Evolutionary conservation across 2,888 invertebrate genomes (phyloP), one percentile per base, ranked within the genome.

Genomic region (Psylliodes chrysocephalus): DNA sequence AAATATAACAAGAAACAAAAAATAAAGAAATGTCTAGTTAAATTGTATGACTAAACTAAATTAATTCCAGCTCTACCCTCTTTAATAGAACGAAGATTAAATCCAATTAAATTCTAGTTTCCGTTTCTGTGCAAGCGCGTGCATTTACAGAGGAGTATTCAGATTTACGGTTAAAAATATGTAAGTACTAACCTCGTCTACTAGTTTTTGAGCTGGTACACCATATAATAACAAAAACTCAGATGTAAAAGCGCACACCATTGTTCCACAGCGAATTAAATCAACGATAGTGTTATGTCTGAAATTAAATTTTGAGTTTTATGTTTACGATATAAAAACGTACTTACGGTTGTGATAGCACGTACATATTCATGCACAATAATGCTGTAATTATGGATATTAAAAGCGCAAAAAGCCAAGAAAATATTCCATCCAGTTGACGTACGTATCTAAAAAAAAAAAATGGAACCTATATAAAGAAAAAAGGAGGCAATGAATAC

Each of bases 341-440:
- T 60, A 66, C 68, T 68, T 60, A 68, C 68, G 65, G 68, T 14
- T 57, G 33, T 10, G 68, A 66, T 0, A 68, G 22, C 7, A 68
- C 66, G 22, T 68, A 68, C 68, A 68, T 68, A 17, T 66, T 66
- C 68, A 68, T 68, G 44, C 68, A 68, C 7, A 68, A 42, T 35
- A 68, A 57, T 5, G 66, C 22, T 15, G 66, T 68, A 3, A 68
- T 60, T 35, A 68, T 63, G 7, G 55, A 60, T 35, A 68, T 66
- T 8, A 68, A 38, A 2, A 67, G 49, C 1, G 57, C 38, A 14
- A 67, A 67, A 2, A 67, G 38, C 25, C 40, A 54, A 4, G 67
- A 52, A 49, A 67, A 67, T 46, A 67, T 60, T 10, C 55, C 63
- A 14, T 67, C 63, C 15, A 67, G 35, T 14, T 54, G 51, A 15